Conservation (phyloP, 1,140 invertebrate genomes). For the Oppia nitens region DNA sequence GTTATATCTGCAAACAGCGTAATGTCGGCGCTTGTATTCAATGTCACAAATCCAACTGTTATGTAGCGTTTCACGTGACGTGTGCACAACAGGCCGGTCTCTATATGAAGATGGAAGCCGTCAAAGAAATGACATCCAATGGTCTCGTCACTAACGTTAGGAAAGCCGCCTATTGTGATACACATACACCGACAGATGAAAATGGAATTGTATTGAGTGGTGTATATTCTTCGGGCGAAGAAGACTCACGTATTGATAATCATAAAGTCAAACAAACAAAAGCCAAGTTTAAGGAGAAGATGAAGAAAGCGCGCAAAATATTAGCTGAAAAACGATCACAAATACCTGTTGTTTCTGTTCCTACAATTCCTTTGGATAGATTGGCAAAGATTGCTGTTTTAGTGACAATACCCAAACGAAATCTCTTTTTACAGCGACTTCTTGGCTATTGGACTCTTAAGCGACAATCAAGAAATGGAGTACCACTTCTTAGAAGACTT, state of each 20-base stretch:
- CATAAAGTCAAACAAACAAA: background rate
- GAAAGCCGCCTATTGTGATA: conserved; percentile 89
- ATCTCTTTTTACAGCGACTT: conserved; percentile 67
- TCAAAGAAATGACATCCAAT: conserved; percentile 49
- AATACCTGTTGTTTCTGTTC: conserved; percentile 77
- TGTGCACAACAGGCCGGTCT: conserved; percentile 92
- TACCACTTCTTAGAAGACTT: conserved; percentile 69
- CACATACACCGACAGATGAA: conserved; percentile 68
- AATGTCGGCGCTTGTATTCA: conserved; percentile 92
- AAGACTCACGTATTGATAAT: conserved; percentile 3
- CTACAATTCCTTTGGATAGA: conserved; percentile 74
- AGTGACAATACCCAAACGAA: conserved; percentile 51
- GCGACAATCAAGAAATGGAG: conserved; percentile 83
- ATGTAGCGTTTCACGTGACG: conserved; percentile 93
- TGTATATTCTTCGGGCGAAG: conserved; percentile 13
- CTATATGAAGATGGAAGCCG: conserved; percentile 89
- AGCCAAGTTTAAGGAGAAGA: conserved; percentile 41
- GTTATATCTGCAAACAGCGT: conserved; percentile 89
- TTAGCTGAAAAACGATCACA: conserved; percentile 68
- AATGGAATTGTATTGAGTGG: conserved; percentile 5
- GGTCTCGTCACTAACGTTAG: conserved; percentile 47
- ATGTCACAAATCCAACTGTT: conserved; percentile 89
- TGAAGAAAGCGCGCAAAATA: conserved; percentile 57
- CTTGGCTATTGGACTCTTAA: conserved; percentile 85
- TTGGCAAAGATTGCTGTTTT: conserved; percentile 63